Evolutionary conservation across 2,113 vertebrate species (phyloP).

Genomic region (Charadrius vociferus): DNA sequence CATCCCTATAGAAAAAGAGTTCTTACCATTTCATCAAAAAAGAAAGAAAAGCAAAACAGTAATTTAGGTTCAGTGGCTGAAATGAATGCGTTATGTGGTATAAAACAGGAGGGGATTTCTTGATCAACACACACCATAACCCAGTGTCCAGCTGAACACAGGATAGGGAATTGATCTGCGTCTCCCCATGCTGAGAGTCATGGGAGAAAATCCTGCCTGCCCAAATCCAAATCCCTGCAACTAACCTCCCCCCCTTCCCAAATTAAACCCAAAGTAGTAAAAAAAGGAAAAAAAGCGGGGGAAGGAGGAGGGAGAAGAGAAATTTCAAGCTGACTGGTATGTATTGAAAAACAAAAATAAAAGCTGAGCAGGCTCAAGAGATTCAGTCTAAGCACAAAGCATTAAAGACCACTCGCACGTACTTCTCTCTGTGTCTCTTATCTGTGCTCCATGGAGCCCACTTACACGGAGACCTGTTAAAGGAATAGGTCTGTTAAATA

Average conservation of each 20-base stretch:
- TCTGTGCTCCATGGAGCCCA: conserved; percentile 69
- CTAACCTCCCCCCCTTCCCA: conserved; percentile 46
- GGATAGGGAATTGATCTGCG: conserved; percentile 79
- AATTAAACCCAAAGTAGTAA: conserved; percentile 48
- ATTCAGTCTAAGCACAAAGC: conserved; percentile 14
- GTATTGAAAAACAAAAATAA: background rate
- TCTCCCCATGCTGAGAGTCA: conserved; percentile 77
- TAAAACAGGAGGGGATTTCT: conserved; percentile 78
- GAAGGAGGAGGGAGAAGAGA: background rate
- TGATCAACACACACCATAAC: conserved; percentile 75
- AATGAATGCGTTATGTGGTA: conserved; percentile 75
- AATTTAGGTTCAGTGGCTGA: conserved; percentile 79
- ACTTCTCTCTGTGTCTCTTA: conserved; percentile 74
- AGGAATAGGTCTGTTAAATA: conserved; percentile 52
- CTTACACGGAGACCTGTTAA: conserved; percentile 71
- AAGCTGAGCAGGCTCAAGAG: conserved; percentile 39
- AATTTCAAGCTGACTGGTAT: background rate
- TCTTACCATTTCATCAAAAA: conserved; percentile 71
- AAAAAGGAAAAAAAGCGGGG: background rate
- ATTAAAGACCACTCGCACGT: conserved; percentile 15
- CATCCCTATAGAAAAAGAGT: conserved; percentile 68
- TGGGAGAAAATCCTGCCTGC: conserved; percentile 70
- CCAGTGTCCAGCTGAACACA: conserved; percentile 83
- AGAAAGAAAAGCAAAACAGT: conserved; percentile 71
- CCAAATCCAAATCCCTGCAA: conserved; percentile 75